Evolutionary conservation across 2,797 vertebrate genomes (phyloP).

Genomic region (Danio choprae): DNA sequence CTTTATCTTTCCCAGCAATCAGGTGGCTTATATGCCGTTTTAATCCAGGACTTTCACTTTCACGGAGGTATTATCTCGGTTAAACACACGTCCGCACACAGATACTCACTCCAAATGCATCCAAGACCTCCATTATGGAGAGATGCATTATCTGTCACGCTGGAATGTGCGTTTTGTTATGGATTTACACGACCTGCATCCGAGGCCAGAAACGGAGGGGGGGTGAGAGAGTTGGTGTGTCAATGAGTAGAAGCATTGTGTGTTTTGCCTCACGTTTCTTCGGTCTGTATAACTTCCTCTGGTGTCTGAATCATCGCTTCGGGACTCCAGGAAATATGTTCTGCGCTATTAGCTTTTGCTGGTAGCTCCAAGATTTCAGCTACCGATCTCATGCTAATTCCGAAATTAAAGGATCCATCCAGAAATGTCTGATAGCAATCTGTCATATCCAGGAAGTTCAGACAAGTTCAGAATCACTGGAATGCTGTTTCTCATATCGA

Average conservation of each 20-base stretch:
- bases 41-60: constrained; percentile 64
- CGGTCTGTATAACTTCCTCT: not conserved
- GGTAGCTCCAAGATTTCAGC: not conserved
- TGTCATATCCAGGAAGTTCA: constrained; percentile 34
- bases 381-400: constrained; percentile 14
- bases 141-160: constrained; percentile 52
- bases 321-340: constrained; percentile 7
- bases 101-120: constrained; percentile 56
- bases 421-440: constrained; percentile 33
- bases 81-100: constrained; percentile 46
- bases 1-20: constrained; percentile 62
- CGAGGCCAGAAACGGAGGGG: constrained; percentile 16
- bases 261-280: not conserved
- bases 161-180: constrained; percentile 46
- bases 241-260: not conserved
- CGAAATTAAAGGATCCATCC: constrained; percentile 17
- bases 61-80: constrained; percentile 52
- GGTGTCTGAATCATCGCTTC: not conserved
- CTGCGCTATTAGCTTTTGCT: not conserved
- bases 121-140: constrained; percentile 49
- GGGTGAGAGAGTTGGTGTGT: not conserved
- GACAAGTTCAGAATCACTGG: constrained; percentile 23
- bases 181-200: constrained; percentile 36
- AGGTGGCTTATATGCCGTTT: constrained; percentile 60
- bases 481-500: constrained; percentile 32